Percentiles rank a stretch among this genome's conserved stretches.
Evolutionary conservation across 2,113 vertebrate genomes (phyloP).

Genomic region (Mus musculus): DNA sequence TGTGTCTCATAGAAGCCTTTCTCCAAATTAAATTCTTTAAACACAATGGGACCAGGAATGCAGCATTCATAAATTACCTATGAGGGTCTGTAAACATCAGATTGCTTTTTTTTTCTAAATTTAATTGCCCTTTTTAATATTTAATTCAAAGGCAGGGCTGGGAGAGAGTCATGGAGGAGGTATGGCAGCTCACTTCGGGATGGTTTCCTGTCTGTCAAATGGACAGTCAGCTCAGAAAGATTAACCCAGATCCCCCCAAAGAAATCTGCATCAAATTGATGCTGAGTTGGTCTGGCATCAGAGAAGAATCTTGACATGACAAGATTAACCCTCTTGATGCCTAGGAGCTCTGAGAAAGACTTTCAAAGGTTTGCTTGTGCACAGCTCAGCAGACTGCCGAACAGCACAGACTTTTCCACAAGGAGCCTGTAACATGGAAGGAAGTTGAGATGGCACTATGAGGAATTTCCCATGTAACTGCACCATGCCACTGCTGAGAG

Average conservation of each 20-base stretch:
- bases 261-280: slow-evolving; percentile 86
- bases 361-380: slow-evolving; percentile 71
- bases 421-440: background rate
- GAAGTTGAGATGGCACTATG: background rate
- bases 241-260: slow-evolving; percentile 85
- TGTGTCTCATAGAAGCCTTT: slow-evolving; percentile 67
- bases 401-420: slow-evolving; percentile 29
- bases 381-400: slow-evolving; percentile 51
- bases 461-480: slow-evolving; percentile 54
- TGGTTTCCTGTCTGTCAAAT: slow-evolving; percentile 80
- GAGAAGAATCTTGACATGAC: slow-evolving; percentile 81
- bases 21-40: slow-evolving; percentile 85
- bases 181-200: slow-evolving; percentile 56
- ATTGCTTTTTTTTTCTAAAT: slow-evolving; percentile 78
- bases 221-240: slow-evolving; percentile 83
- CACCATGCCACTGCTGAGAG: slow-evolving; percentile 12
- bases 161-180: slow-evolving; percentile 49
- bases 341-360: slow-evolving; percentile 70
- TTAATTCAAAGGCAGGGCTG: slow-evolving; percentile 82
- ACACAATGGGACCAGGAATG: slow-evolving; percentile 73
- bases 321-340: slow-evolving; percentile 84
- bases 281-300: slow-evolving; percentile 85
- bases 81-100: slow-evolving; percentile 84
- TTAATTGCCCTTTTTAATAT: slow-evolving; percentile 88
- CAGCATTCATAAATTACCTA: slow-evolving; percentile 87